phyloP scores from a whole-genome alignment of 2,888 invertebrate species.

The Crossocerus cetratus region DNA sequence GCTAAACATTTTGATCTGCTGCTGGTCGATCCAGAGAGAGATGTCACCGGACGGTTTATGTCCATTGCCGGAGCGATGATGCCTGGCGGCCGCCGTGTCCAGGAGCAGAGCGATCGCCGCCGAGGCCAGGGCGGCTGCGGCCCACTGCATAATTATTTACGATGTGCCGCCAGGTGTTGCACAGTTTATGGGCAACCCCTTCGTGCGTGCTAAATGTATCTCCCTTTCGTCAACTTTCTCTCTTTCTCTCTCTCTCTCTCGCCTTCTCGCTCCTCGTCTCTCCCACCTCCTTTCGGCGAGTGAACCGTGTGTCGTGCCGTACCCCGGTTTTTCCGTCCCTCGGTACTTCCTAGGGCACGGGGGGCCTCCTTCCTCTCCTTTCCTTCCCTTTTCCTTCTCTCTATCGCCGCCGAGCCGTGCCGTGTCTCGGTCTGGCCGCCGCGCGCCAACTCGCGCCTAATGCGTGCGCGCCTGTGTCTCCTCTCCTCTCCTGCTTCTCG shows the following conservation, averaged over 20 bases:
- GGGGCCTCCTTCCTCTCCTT: not conserved
- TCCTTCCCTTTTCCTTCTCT: not conserved
- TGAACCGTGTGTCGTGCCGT: no score
- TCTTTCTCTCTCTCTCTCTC: not conserved
- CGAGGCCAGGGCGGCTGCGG: conserved; percentile 68
- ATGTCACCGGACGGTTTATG: conserved; percentile 80
- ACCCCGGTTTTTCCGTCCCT: no score
- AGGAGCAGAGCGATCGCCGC: conserved; percentile 63
- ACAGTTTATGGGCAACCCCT: conserved; percentile 43
- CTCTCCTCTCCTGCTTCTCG: not conserved
- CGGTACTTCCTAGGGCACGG: not conserved
- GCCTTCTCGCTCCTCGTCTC: not conserved
- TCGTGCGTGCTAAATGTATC: conserved; percentile 35
- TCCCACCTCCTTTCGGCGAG: not conserved
- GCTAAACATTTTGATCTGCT: conserved; percentile 93
- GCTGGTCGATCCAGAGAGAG: conserved; percentile 93
- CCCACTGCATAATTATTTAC: conserved; percentile 68
- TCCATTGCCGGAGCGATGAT: conserved; percentile 68
- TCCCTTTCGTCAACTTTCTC: conserved; percentile 21
- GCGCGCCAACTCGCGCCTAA: conserved; percentile 10
- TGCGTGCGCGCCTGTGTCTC: conserved; percentile 16
- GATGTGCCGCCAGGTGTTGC: conserved; percentile 53
- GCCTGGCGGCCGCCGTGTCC: conserved; percentile 64
- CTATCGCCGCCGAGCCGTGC: no score
- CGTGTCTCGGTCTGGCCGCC: no score